Conservation (phyloP, 2,888 invertebrate genomes). For the Brenthis ino region DNA sequence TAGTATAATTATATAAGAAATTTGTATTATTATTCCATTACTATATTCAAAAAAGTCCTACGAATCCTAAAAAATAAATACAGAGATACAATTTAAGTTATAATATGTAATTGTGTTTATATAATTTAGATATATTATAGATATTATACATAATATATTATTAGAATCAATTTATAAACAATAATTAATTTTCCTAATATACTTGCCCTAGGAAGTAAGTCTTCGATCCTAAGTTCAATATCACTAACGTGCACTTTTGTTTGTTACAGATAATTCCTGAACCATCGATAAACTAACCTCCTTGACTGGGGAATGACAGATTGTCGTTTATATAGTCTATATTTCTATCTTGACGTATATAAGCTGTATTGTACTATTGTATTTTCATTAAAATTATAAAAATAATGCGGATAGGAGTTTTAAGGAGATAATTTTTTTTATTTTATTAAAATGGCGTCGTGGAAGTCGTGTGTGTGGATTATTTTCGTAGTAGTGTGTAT, state of each 20-base stretch:
- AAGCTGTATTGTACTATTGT: constrained; percentile 1
- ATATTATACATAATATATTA: not conserved
- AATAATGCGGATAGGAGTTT: constrained; percentile 64
- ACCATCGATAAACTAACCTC: constrained; percentile 33
- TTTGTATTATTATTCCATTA: too few relatives aligned
- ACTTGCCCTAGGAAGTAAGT: constrained; percentile 20
- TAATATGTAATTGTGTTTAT: too few relatives aligned
- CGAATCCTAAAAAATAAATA: too few relatives aligned
- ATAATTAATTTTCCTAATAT: not conserved
- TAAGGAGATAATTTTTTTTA: constrained; percentile 49
- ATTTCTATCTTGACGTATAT: constrained; percentile 5
- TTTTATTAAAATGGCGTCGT: constrained; percentile 59
- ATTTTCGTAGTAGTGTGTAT: constrained; percentile 65
- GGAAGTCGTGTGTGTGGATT: constrained; percentile 63
- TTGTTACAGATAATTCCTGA: constrained; percentile 62
- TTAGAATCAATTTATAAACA: not conserved
- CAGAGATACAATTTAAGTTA: too few relatives aligned
- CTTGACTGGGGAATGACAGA: constrained; percentile 33
- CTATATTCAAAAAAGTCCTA: too few relatives aligned
- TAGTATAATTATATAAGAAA: too few relatives aligned
- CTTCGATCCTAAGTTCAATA: constrained; percentile 19
- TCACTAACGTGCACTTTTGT: constrained; percentile 34
- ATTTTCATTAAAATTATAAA: constrained; percentile 19
- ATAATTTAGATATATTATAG: too few relatives aligned
- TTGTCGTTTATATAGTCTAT: constrained; percentile 2